These are phyloP conservation scores for Cerastis rubricosa DNA, from an alignment of 2,888 invertebrate genomes.

Conservation along the genomic window DNA sequence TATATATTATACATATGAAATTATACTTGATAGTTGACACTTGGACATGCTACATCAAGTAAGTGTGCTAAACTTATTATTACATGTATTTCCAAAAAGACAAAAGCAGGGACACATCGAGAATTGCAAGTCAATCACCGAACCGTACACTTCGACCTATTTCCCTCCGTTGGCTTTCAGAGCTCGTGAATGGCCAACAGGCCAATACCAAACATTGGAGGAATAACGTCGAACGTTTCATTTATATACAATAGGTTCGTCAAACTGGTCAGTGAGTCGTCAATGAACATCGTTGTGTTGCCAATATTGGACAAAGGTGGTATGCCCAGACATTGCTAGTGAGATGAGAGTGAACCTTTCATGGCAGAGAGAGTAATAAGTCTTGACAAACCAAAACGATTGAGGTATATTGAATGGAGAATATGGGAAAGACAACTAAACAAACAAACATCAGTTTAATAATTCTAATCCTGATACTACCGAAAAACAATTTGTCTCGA, in stretches of 20 bases:
- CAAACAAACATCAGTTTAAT: not conserved
- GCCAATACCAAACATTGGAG: constrained; percentile 22
- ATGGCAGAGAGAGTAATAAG: not conserved
- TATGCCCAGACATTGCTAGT: not conserved
- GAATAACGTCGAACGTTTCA: constrained; percentile 8
- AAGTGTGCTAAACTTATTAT: not conserved
- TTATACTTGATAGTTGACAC: not conserved
- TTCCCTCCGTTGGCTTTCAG: constrained; percentile 20
- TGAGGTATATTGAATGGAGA: not conserved
- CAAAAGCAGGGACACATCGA: not conserved
- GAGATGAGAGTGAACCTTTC: not conserved
- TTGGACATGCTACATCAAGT: not conserved
- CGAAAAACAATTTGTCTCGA: not conserved
- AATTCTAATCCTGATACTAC: not conserved
- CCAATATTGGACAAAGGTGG: constrained; percentile 26
- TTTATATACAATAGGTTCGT: constrained; percentile 18
- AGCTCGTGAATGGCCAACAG: constrained; percentile 19
- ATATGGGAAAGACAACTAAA: not conserved
- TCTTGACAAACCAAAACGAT: not conserved
- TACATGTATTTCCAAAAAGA: not conserved
- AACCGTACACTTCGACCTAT: constrained; percentile 27
- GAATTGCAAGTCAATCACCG: constrained; percentile 13
- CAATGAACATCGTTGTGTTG: constrained; percentile 28
- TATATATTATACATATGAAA: too few species aligned
- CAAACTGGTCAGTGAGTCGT: constrained; percentile 27